These are phyloP conservation scores for Plebejus melissa DNA, from an alignment of 2,888 invertebrate genomes.

Conservation along the genomic window DNA sequence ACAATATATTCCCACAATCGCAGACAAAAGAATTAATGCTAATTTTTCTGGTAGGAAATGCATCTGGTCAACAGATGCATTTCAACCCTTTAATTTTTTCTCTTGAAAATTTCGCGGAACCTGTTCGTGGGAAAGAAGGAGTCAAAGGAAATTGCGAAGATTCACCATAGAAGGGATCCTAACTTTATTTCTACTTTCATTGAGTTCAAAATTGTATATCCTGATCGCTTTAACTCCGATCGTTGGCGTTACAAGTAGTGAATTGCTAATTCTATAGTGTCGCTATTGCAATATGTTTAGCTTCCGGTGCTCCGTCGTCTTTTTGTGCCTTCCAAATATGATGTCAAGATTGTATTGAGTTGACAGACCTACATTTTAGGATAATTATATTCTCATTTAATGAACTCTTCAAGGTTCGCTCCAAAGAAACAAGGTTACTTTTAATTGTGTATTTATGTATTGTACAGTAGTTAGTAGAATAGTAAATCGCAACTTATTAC, in stretches of 20 bases:
- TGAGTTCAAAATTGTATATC: constrained; percentile 33
- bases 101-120: constrained; percentile 40
- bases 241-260: constrained; percentile 37
- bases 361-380: neutral
- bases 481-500: neutral
- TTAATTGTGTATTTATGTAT: constrained; percentile 13
- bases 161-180: constrained; percentile 6
- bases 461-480: constrained; percentile 10
- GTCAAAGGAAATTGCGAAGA: constrained; percentile 34
- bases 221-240: constrained; percentile 15
- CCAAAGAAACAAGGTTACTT: constrained; percentile 1
- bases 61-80: constrained; percentile 45
- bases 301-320: constrained; percentile 41
- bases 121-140: constrained; percentile 44
- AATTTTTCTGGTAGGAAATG: constrained; percentile 31
- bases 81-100: constrained; percentile 44
- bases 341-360: neutral
- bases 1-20: constrained; percentile 33
- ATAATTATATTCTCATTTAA: neutral
- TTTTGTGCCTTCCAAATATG: constrained; percentile 25
- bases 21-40: constrained; percentile 28
- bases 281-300: constrained; percentile 41
- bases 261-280: constrained; percentile 43
- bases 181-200: constrained; percentile 31
- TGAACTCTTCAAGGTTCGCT: neutral